phyloP scores from a whole-genome alignment of 2,888 invertebrate species.

The Habroteleia sp. region DNA sequence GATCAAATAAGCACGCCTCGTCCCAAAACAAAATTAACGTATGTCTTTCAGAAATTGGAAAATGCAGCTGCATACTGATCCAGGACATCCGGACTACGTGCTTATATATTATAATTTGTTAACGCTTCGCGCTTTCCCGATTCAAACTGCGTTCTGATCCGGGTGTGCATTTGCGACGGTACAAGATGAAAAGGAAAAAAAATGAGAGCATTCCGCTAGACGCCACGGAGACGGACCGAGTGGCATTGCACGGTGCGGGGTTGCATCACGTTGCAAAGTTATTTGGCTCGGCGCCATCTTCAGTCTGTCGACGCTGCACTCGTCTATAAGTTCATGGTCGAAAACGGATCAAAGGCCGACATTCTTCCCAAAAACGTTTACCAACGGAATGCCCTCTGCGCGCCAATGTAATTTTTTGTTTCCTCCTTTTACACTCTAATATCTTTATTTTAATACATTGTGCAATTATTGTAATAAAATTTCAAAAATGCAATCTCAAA shows the following conservation, averaged over 20 bases:
- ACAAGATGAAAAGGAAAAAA: conserved; percentile 18
- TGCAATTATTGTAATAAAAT: no score
- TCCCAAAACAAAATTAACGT: background rate
- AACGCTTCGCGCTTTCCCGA: conserved; percentile 33
- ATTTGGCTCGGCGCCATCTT: conserved; percentile 63
- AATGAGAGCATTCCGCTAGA: conserved; percentile 35
- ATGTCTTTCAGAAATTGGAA: background rate
- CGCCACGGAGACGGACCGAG: conserved; percentile 54
- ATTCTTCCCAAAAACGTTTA: conserved; percentile 39
- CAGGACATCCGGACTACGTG: conserved; percentile 19
- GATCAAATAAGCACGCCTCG: background rate
- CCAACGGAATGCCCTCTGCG: conserved; percentile 27
- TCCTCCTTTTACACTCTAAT: conserved; percentile 5
- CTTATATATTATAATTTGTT: conserved; percentile 29
- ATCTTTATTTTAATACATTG: no score
- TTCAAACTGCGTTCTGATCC: conserved; percentile 11
- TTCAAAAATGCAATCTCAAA: no score
- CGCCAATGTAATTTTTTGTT: conserved; percentile 12
- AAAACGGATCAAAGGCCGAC: conserved; percentile 59
- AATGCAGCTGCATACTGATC: conserved; percentile 19
- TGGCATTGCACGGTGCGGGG: conserved; percentile 37
- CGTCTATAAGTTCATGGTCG: conserved; percentile 62
- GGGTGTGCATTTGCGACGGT: conserved; percentile 5
- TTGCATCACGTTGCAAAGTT: conserved; percentile 62
- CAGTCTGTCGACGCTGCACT: conserved; percentile 39